These are phyloP conservation scores for Phalloptychus januarius DNA, from an alignment of 2,797 vertebrate species.

Conservation along the genomic window DNA sequence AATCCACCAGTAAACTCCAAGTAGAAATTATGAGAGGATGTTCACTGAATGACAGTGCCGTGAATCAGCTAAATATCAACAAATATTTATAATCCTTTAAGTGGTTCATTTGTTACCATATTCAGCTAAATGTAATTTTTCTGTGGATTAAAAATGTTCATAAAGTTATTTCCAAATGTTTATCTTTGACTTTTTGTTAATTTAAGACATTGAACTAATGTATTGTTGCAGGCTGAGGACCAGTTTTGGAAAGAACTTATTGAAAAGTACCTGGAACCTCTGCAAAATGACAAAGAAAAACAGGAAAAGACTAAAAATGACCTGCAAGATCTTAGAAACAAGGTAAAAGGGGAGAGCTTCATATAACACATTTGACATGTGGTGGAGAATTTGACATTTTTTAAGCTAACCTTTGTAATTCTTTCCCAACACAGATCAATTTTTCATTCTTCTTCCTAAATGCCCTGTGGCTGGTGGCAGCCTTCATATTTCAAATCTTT, in stretches of 20 bases:
- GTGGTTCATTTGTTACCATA: background rate
- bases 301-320: slow-evolving; percentile 57
- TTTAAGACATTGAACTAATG: background rate
- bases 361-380: fast-evolving
- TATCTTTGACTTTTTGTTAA: background rate
- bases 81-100: background rate
- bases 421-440: background rate
- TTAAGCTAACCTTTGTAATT: background rate
- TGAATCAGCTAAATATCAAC: background rate
- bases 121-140: background rate
- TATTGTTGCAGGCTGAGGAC: slow-evolving; percentile 60
- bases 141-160: background rate
- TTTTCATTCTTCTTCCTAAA: slow-evolving; percentile 76
- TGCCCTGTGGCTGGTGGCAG: slow-evolving; percentile 70
- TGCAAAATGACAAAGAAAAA: slow-evolving; percentile 62
- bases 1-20: too few species aligned
- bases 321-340: slow-evolving; percentile 71
- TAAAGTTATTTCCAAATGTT: background rate
- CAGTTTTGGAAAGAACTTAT: slow-evolving; percentile 65
- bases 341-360: slow-evolving; percentile 38
- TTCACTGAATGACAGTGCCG: background rate
- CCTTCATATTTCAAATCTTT: slow-evolving; percentile 66
- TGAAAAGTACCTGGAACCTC: slow-evolving; percentile 68
- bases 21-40: too few species aligned
- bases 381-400: background rate